Conservation (phyloP, 2,113 vertebrate species). For the Brachionichthys hirsutus region DNA sequence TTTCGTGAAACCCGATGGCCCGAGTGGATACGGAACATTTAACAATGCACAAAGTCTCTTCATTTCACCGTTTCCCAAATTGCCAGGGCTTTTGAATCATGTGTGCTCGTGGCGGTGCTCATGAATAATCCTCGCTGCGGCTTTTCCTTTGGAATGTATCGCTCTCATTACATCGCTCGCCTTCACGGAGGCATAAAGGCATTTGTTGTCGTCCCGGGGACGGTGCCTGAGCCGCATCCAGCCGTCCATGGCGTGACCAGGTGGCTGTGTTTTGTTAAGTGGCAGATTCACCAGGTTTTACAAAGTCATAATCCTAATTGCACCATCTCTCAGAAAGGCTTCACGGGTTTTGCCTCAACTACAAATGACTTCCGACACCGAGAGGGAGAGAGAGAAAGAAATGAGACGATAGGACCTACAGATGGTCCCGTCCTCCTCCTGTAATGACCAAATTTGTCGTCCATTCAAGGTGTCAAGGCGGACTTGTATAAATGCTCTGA, state of each 20-base stretch:
- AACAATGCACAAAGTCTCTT: constrained; percentile 13
- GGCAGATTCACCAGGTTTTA: constrained; percentile 61
- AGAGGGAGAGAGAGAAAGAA: constrained; percentile 28
- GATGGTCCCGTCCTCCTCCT: constrained; percentile 43
- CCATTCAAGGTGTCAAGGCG: constrained; percentile 28
- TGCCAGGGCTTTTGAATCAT: constrained; percentile 5
- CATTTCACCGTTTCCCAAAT: constrained; percentile 29
- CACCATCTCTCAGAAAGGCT: constrained; percentile 62
- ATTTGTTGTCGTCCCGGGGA: constrained; percentile 51
- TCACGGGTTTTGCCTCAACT: constrained; percentile 39
- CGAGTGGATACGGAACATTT: constrained; percentile 28
- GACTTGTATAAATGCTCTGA: constrained; percentile 27
- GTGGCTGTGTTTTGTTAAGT: constrained; percentile 71
- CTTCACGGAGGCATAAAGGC: constrained; percentile 37
- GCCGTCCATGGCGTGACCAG: constrained; percentile 64
- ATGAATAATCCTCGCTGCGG: constrained; percentile 32
- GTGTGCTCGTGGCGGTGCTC: constrained; percentile 11
- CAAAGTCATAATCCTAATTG: constrained; percentile 71
- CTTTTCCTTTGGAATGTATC: constrained; percentile 36
- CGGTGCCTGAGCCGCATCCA: constrained; percentile 55
- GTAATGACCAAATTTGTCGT: constrained; percentile 58
- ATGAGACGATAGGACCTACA: constrained; percentile 44
- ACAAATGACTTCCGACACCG: constrained; percentile 33
- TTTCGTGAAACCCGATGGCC: constrained; percentile 9
- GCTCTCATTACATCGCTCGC: constrained; percentile 27